These are phyloP conservation scores for pig (Sus scrofa) DNA, from an alignment of 2,113 vertebrate genomes.

Conservation along the genomic window DNA sequence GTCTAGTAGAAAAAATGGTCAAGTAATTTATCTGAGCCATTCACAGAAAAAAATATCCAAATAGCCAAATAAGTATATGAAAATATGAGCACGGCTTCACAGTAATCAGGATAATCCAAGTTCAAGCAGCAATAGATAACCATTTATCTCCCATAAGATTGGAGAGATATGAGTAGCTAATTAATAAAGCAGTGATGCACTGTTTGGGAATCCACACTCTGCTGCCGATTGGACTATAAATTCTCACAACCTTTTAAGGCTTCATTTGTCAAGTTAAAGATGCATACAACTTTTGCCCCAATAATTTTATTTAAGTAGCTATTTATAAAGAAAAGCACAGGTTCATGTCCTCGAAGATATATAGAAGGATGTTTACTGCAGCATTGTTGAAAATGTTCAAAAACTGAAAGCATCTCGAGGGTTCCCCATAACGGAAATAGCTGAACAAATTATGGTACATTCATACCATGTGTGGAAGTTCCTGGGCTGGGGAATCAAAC, in stretches of 20 bases:
- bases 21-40: background rate
- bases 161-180: background rate
- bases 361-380: background rate
- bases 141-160: background rate
- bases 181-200: background rate
- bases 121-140: background rate
- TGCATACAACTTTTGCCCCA: background rate
- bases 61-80: background rate
- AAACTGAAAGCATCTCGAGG: background rate
- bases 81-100: background rate
- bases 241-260: background rate
- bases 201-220: background rate
- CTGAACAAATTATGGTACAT: background rate
- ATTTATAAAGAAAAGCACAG: background rate
- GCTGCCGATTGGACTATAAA: background rate
- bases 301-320: conserved; percentile 26
- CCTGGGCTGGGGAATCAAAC: no score
- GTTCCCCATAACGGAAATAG: background rate
- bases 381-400: conserved; percentile 18
- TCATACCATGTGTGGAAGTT: background rate
- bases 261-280: conserved; percentile 35
- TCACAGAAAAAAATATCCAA: conserved; percentile 29
- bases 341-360: background rate
- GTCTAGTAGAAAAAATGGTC: background rate
- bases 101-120: background rate